Evolutionary conservation across 2,888 invertebrate species (phyloP), one percentile per base, ranked within the genome.

Genomic region (Gonocerus acuteangulatus): DNA sequence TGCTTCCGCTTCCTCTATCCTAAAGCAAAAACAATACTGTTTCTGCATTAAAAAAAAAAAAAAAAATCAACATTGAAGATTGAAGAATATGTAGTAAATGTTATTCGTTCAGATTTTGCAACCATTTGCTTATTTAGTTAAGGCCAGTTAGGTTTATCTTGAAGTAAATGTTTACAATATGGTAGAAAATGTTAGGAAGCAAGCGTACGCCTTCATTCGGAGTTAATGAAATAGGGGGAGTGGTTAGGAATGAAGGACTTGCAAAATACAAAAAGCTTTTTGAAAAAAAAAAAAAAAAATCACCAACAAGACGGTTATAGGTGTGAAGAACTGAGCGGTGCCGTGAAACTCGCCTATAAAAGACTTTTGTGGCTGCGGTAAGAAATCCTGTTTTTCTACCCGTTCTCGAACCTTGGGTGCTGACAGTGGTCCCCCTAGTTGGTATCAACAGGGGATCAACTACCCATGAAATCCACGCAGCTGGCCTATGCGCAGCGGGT

Each of bases 401-500:
- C n/a, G 51, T n/a, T 42, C n/a, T n/a, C 7, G 51, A 27, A 6
- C 19, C 18, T 15, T 51, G 34, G 51, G 32, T 51, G 34, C 15
- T 27, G 4, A 16, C 3, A 19, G 6, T 19, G 6, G 47, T 9
- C 13, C 3, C 19, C 18, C 19, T 19, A 16, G 21, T 15, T 13
- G 34, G 18, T 21, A 21, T 42, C 54, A 54, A 42, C 54, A 19
- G 21, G 36, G 22, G 54, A 54, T 42, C 54, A 54, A 54, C 36
- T 39, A 54, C 54, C 54, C 54, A 54, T 54, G 54, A 54, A 54
- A 54, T 54, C 54, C 54, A 19, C 18, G 51, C 51, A 51, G 19
- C 51, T 51, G 34, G 16, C 32, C 13, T 3, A n/a, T 15, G 32
- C 3, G 42, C 3, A 4, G 4, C n/a, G n/a, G 7, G n/a, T 13